Evolutionary conservation across 2,113 vertebrate species (phyloP), one percentile per base, ranked within the genome.

Genomic region (Semnopithecus entellus): DNA sequence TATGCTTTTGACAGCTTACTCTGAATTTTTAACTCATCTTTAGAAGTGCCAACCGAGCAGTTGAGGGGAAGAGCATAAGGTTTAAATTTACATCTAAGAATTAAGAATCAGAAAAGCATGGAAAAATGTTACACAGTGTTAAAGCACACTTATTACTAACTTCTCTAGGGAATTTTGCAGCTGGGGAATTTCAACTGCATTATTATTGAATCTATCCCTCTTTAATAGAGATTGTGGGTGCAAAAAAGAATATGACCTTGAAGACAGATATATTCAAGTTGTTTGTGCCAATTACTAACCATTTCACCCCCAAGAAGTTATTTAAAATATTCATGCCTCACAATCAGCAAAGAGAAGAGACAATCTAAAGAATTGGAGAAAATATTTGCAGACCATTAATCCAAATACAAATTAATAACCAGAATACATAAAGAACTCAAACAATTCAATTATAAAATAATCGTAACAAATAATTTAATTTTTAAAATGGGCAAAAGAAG

Each of bases 11-110:
- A 88, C 66, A 96, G 88, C 83, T 94, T 88, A 70, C n/a, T 83
- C 88, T 89, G 64, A 97, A 78, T 55, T 97, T 16, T 52, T 76
- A 96, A 78, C 76, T 96, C 55, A 23, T 96, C 45, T 57, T 96
- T 90, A 68, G 25, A 95, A 97, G 93, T 59, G 43, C 35, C 38
- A 91, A 72, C 18, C 32, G 40, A 96, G 75, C 16, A 52, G 52
- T 35, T 89, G 76, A 96, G 17, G 22, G 20, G 35, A 79, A 59
- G n/a, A 87, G 43, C 22, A 40, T 52, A 66, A 76, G n/a, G 14
- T 6, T 84, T 76, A 92, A 87, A 91, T 85, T 93, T 88, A 79
- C 93, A 85, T 45, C 20, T 80, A 90, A 83, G 82, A 90, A 78
- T 55, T 66, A 85, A 81, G 61, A 89, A 68, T 64, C 35, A 90